Base-by-base conservation (phyloP, 1,140 invertebrate genomes). In the Lithobius niger region DNA sequence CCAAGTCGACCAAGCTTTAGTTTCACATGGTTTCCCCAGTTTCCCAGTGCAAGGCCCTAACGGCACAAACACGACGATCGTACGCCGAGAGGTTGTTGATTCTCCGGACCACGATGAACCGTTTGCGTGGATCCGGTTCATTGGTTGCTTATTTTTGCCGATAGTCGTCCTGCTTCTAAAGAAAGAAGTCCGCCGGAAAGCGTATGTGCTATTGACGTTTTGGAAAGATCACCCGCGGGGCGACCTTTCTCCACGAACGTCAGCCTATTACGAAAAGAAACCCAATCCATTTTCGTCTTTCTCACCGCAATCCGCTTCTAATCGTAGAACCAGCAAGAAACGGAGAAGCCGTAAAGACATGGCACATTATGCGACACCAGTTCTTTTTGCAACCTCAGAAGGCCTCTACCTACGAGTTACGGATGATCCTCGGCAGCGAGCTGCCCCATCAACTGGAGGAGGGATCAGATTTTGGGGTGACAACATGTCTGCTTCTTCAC, bases 321-420 rank as follows among this genome's bases (percentile, higher is more conserved):
- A n/a, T n/a, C n/a, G n/a, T 16, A 10, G 19, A 21, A 24, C 10
- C 21, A 24, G 27, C 10, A 50, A 25, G 13, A 50, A 50, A 27
- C 18, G 4, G 48, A 50, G 27, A 26, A 4, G 4, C 13, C 10
- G 21, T 3, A 50, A 50, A 27, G 27, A 50, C 3, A 16, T 50
- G 10, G 48, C 48, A 3, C 48, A 50, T 21, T 50, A 50, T 26
- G 21, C 13, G 25, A 50, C 48, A 4, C 48, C 48, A 13, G 48
- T 50, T 3, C 48, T 50, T 3, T 50, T 50, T 27, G 48, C 48
- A 4, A 50, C 48, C 24, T 50, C 48, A 6, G 48, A 50, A 27
- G 48, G 48, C 4, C 48, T 50, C 10, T 50, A 50, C 27, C 27
- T 50, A 4, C 25, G 48, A 26, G 48, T 50, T 15, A 50, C 48